These are phyloP conservation scores for Euphonia xanthogaster DNA, from an alignment of 2,797 vertebrate genomes.

Conservation along the genomic window DNA sequence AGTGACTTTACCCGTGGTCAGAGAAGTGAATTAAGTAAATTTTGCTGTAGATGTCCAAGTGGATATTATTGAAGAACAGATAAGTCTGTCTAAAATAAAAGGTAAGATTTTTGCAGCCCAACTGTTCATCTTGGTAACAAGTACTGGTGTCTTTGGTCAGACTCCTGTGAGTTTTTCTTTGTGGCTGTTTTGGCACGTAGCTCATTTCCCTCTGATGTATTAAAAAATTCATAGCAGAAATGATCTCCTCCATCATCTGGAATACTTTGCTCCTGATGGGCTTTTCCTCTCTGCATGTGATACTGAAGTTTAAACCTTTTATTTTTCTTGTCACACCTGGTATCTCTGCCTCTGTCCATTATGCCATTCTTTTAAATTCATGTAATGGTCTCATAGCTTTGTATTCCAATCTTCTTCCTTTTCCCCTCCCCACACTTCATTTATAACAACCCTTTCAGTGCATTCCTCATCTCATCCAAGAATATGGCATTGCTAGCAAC, in stretches of 20 bases:
- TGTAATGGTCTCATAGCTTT: background rate
- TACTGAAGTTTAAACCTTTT: background rate
- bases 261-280: background rate
- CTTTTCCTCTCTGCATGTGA: background rate
- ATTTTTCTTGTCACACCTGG: background rate
- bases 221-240: slow-evolving; percentile 9
- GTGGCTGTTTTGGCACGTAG: background rate
- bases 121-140: background rate
- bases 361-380: background rate
- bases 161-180: background rate
- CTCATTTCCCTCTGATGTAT: background rate
- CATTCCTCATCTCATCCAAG: background rate
- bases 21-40: background rate
- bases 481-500: background rate
- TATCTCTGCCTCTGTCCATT: background rate
- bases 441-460: background rate
- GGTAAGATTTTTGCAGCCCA: background rate
- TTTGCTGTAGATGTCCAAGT: background rate
- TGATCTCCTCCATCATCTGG: background rate
- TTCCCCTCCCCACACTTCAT: background rate
- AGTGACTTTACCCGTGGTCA: background rate
- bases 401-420: background rate
- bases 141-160: background rate
- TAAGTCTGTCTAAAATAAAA: background rate
- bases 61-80: background rate